A percentile compares a stretch with the other conserved stretches of the same genome.
phyloP scores from a whole-genome alignment of 2,113 vertebrate species.

The Malurus elegans region DNA sequence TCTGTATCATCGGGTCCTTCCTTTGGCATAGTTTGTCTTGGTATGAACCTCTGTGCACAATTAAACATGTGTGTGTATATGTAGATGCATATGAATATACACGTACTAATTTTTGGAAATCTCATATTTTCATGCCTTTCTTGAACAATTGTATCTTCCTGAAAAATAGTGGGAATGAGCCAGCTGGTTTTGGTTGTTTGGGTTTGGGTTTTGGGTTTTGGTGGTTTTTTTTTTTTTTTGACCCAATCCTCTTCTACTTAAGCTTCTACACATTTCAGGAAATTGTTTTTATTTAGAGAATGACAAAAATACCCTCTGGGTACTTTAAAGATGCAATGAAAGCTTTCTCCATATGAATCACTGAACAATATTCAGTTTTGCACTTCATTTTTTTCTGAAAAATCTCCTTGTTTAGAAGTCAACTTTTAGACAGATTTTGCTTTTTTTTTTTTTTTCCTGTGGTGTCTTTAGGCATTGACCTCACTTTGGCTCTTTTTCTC shows the following conservation, averaged over 20 bases:
- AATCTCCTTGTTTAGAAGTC: neutral
- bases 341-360: neutral
- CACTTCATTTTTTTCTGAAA: neutral
- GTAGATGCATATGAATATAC: neutral
- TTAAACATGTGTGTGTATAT: neutral
- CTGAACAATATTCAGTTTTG: neutral
- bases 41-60: neutral
- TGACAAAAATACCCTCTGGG: neutral
- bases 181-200: neutral
- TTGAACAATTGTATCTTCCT: neutral
- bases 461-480: neutral
- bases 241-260: neutral
- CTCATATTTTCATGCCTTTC: neutral
- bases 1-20: neutral
- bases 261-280: neutral
- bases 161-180: neutral
- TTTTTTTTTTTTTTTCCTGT: neutral
- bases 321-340: neutral
- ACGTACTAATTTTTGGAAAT: neutral
- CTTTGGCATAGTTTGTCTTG: neutral
- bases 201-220: neutral
- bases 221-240: neutral
- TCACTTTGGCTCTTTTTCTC: neutral
- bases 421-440: neutral
- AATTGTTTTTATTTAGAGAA: neutral